Conservation (phyloP, 2,113 vertebrate genomes). For the cat (Felis catus) region F.catus_Fca126_mat1.0 CM031416.1:68614501-68615000, state of each 20-base stretch:
- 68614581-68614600: not conserved
- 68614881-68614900: not conserved
- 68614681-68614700: not conserved
- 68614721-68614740: not conserved
- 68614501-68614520: too few relatives aligned
- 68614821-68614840: not conserved
- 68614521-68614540: not conserved
- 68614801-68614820: not conserved
- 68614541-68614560: not conserved
- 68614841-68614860: not conserved
- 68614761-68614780: not conserved
- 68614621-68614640: not conserved
- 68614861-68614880: not conserved
- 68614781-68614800: not conserved
- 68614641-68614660: not conserved
- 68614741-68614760: not conserved
- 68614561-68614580: not conserved
- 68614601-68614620: not conserved
- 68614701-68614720: not conserved
- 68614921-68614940: not conserved
- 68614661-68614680: not conserved
- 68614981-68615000: not conserved
- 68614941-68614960: not conserved
- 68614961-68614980: accelerated
- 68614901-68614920: not conserved